Base-by-base conservation (phyloP, 2,797 vertebrate species). In the Chiroxiphia lanceolata region DNA sequence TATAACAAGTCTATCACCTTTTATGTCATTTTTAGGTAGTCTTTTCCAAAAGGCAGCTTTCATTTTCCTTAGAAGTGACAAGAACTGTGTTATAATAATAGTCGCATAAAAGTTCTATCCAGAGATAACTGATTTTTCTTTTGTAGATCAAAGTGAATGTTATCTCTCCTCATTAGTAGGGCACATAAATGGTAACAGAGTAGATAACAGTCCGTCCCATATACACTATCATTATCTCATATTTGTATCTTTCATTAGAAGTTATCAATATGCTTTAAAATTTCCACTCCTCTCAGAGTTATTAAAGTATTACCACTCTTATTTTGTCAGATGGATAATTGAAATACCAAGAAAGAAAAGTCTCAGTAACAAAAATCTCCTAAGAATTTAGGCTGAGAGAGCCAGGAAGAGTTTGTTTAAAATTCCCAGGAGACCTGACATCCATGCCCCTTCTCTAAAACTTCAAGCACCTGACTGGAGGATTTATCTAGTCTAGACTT, bases 191-290 rank as follows among this genome's bases (percentile, higher is more conserved):
- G 11, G 6, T 48, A 85, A 79, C 33, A 71, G 61, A 93, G 75
- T 2, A 96, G 87, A 64, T 78, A 88, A 64, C 17, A 63, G 45
- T 36, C 64, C 48, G 77, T 76, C 70, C 61, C 42, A 85, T 61
- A 77, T 75, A 69, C n/a, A 15, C 13, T 57, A 34, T 50, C 56
- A 53, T 50, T 86, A 90, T 61, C 54, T 90, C 44, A 18, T 72
- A 83, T 89, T 87, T 91, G 33, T 85, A 61, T 47, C 65, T 90
- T 88, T 81, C 79, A 65, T 88, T 83, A 89, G 36, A 93, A 95
- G 26, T 51, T 91, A 82, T 72, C 72, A 67, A 48, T 56, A 59
- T 63, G n/a, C 57, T 86, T 93, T 57, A 61, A 87, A 86, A 89
- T 18, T 68, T 88, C 50, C 75, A 61, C 42, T 88, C 61, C 48